Evolutionary conservation across 2,797 vertebrate species (phyloP).

Genomic region (Hoplostethus mediterraneus): DNA sequence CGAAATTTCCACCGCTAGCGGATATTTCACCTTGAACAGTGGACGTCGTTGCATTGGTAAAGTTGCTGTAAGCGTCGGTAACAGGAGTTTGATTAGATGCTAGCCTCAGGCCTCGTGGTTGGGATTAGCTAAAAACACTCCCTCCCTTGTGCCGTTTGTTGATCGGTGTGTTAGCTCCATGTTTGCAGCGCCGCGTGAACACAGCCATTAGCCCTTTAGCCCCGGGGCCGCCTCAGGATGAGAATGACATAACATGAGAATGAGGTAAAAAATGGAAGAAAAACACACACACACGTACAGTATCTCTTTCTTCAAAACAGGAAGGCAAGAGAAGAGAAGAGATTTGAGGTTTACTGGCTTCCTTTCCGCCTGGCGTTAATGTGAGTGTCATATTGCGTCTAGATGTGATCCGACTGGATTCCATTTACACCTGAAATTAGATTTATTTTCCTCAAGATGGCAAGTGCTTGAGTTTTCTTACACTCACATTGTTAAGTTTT

Average conservation of each 20-base stretch:
- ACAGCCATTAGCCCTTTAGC: slow-evolving; percentile 23
- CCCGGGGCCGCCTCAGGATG: slow-evolving; percentile 22
- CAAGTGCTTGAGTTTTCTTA: too few species aligned
- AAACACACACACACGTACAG: neutral
- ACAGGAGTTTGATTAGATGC: slow-evolving; percentile 24
- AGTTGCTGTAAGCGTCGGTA: slow-evolving; percentile 3
- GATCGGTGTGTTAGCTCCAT: neutral
- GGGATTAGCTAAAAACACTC: slow-evolving; percentile 15
- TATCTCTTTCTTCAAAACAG: too few species aligned
- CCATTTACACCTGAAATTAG: too few species aligned
- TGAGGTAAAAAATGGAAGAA: neutral
- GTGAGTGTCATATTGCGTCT: too few species aligned
- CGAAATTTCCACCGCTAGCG: neutral
- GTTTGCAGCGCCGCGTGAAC: slow-evolving; percentile 7
- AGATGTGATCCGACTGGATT: too few species aligned
- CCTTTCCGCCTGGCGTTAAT: too few species aligned
- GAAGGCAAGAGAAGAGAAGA: neutral
- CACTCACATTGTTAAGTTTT: too few species aligned
- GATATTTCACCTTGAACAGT: slow-evolving; percentile 10
- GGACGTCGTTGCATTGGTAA: neutral
- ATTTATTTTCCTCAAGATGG: too few species aligned
- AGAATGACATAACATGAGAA: slow-evolving; percentile 12
- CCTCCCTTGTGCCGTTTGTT: neutral
- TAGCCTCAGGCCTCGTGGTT: slow-evolving; percentile 4
- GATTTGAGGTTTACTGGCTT: too few species aligned